These are phyloP conservation scores for Napeogenes sylphis DNA, from an alignment of 2,888 invertebrate species.

Conservation along the genomic window DNA sequence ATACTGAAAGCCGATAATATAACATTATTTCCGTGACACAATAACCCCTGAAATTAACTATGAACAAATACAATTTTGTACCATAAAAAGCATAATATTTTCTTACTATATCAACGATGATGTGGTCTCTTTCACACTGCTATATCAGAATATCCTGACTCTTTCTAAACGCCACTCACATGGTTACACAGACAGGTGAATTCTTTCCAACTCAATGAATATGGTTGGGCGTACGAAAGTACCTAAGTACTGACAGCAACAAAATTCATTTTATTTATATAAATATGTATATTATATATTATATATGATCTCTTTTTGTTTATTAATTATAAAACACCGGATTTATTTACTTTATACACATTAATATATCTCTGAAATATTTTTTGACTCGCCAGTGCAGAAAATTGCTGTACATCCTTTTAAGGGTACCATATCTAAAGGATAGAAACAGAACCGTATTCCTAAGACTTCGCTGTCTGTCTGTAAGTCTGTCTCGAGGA, in stretches of 20 bases:
- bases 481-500: too few relatives aligned
- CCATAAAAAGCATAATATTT: too few relatives aligned
- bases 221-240: slow-evolving; percentile 5
- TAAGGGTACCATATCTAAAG: too few relatives aligned
- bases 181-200: slow-evolving; percentile 21
- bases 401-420: too few relatives aligned
- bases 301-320: too few relatives aligned
- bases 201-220: slow-evolving; percentile 22
- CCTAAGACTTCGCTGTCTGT: too few relatives aligned
- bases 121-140: neutral
- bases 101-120: neutral
- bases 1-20: neutral
- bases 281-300: neutral
- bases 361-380: neutral
- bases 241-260: slow-evolving; percentile 11
- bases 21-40: too few relatives aligned
- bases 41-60: too few relatives aligned
- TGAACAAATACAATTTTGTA: too few relatives aligned
- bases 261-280: neutral
- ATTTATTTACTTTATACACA: neutral
- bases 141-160: neutral
- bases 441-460: too few relatives aligned
- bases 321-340: too few relatives aligned
- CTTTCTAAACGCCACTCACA: slow-evolving; percentile 10
- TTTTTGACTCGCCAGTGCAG: too few relatives aligned